A percentile compares a stretch with the other conserved stretches of the same genome.
Conservation (phyloP, 1,140 invertebrate species). For the Aleiodes sp. region DNA sequence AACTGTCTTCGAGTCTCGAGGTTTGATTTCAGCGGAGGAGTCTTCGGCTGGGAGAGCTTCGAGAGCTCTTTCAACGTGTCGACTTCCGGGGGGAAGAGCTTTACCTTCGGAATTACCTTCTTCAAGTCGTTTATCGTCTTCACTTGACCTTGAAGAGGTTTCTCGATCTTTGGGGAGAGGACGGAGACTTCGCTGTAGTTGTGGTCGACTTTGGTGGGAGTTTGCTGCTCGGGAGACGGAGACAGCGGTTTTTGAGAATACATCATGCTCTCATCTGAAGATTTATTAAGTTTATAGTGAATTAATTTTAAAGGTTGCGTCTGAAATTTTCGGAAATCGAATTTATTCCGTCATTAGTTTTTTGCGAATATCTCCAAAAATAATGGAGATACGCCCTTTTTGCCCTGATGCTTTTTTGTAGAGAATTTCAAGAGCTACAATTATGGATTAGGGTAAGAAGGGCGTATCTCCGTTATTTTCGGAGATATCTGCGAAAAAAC, state of each 20-base stretch:
- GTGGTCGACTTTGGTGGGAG: neutral
- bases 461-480: too few species aligned
- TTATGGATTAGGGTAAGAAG: too few species aligned
- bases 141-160: conserved; percentile 45
- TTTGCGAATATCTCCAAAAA: too few species aligned
- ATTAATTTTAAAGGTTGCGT: too few species aligned
- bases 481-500: too few species aligned
- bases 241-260: neutral
- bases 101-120: conserved; percentile 54
- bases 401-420: too few species aligned
- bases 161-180: conserved; percentile 13
- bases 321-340: too few species aligned
- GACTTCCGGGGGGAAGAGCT: conserved; percentile 47
- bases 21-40: neutral
- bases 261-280: neutral
- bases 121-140: conserved; percentile 57
- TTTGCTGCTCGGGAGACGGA: neutral
- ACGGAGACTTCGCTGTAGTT: neutral
- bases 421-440: too few species aligned
- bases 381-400: too few species aligned
- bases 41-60: conserved; percentile 26
- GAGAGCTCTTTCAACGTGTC: conserved; percentile 47
- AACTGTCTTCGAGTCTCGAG: conserved; percentile 39
- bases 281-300: neutral
- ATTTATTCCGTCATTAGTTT: too few species aligned